Evolutionary conservation across 2,888 invertebrate species (phyloP), one percentile per base, ranked within the genome.

Genomic region (Andrena haemorrhoa): DNA sequence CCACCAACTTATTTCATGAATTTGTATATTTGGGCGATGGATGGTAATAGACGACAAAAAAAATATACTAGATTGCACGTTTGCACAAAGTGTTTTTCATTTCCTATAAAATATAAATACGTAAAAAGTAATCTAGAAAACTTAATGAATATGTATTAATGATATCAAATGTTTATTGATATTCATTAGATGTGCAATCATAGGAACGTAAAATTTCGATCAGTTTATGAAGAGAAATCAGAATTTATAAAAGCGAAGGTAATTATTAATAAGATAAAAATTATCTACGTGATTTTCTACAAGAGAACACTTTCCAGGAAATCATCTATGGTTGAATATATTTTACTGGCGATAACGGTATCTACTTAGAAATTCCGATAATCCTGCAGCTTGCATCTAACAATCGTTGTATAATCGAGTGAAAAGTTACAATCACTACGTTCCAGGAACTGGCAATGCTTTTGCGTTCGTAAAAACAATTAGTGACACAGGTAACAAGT

Each of bases 361-460:
- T 41, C 41, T 41, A 35, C 20, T 35, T 3, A 35, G 6, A n/a
- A 31, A 60, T 35, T 56, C 16, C 5, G n/a, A 1, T 47, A n/a
- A 29, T 47, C 1, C 1, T 23, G 12, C 20, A 49, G 2, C 16
- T 71, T 47, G 0, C 49, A 51, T n/a, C 12, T 10, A 61, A 26
- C 6, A 31, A 63, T 41, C 31, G 10, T 49, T 47, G 7, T 26
- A 31, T 26, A 20, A 16, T 10, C 0, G 23, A 61, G n/a, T 60
- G n/a, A 53, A 53, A 10, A 73, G 26, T 41, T 41, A 47, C 31
- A 16, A 51, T 2, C 20, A 65, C 41, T 49, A 66, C 29, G 5
- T 74, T 74, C 66, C 31, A 3, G 8, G 47, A 58, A 74, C 4
- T 33, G 29, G 0, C 16, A 29, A 31, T n/a, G 33, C 3, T 53